Evolutionary conservation across 2,888 invertebrate species (phyloP).

Genomic region (Sepioteuthis lessoniana): DNA sequence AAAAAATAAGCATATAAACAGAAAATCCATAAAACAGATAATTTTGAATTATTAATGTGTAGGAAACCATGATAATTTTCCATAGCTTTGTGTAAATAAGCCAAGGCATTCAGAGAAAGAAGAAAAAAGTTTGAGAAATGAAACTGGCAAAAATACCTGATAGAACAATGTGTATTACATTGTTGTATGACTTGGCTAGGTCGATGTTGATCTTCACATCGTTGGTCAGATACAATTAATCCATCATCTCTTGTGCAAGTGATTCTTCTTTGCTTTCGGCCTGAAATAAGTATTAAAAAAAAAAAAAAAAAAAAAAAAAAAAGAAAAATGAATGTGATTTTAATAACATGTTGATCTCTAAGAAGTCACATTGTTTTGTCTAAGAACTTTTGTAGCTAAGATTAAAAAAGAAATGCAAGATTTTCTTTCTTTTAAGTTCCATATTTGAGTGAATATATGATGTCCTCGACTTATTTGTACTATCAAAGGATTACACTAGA

Average conservation of each 20-base stretch:
- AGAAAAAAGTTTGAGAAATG: background rate
- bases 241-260: slow-evolving; percentile 76
- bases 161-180: slow-evolving; percentile 80
- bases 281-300: background rate
- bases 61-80: background rate
- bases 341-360: too few relatives aligned
- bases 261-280: slow-evolving; percentile 61
- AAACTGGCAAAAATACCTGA: slow-evolving; percentile 77
- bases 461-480: too few relatives aligned
- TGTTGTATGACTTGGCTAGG: slow-evolving; percentile 77
- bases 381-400: too few relatives aligned
- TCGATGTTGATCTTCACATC: slow-evolving; percentile 76
- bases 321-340: background rate
- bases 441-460: too few relatives aligned
- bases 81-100: background rate
- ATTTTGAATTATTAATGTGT: too few relatives aligned
- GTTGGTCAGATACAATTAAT: slow-evolving; percentile 69
- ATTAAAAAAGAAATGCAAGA: too few relatives aligned
- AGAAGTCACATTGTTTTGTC: too few relatives aligned
- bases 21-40: too few relatives aligned
- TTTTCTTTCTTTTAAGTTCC: too few relatives aligned
- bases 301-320: background rate
- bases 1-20: too few relatives aligned
- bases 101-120: background rate
- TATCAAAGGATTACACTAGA: too few relatives aligned